A percentile compares a stretch with the other conserved stretches of the same genome.
Conservation (phyloP, 2,888 invertebrate genomes). For the Torymus aiolomorphi region DNA sequence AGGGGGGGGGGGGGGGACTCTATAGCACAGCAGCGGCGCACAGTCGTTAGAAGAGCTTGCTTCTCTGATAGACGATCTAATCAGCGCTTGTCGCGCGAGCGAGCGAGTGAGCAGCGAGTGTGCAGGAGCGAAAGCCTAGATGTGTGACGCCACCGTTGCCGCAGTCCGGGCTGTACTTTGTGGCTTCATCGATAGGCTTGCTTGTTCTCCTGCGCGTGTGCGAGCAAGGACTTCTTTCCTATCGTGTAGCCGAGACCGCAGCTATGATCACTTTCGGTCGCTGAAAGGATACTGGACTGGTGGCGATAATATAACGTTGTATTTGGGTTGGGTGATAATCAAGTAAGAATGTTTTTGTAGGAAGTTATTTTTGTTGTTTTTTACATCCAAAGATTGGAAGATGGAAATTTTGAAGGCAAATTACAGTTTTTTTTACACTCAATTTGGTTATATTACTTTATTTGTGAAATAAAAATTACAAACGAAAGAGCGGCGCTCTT, state of each 20-base stretch:
- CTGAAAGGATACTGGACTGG: too few species aligned
- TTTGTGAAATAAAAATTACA: background rate
- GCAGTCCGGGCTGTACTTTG: background rate
- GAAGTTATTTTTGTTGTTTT: too few species aligned
- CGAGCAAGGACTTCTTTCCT: conserved; percentile 17
- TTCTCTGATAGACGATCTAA: conserved; percentile 53
- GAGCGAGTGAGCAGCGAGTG: background rate
- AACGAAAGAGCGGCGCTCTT: background rate
- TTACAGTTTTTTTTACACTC: too few species aligned
- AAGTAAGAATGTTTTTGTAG: too few species aligned
- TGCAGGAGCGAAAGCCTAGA: conserved; percentile 18
- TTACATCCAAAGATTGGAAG: too few species aligned
- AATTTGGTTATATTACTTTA: too few species aligned
- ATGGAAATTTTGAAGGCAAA: too few species aligned
- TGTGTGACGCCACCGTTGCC: background rate
- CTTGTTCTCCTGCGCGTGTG: background rate
- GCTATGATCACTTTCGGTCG: background rate
- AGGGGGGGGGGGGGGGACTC: too few species aligned
- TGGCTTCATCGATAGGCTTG: conserved; percentile 28
- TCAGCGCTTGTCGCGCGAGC: conserved; percentile 45
- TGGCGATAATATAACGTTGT: too few species aligned
- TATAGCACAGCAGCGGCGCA: background rate
- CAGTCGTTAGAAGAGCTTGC: conserved; percentile 49
- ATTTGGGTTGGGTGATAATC: too few species aligned
- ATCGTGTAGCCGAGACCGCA: background rate